Conservation (phyloP, 2,113 vertebrate genomes). For the Macroglossus sobrinus region DNA sequence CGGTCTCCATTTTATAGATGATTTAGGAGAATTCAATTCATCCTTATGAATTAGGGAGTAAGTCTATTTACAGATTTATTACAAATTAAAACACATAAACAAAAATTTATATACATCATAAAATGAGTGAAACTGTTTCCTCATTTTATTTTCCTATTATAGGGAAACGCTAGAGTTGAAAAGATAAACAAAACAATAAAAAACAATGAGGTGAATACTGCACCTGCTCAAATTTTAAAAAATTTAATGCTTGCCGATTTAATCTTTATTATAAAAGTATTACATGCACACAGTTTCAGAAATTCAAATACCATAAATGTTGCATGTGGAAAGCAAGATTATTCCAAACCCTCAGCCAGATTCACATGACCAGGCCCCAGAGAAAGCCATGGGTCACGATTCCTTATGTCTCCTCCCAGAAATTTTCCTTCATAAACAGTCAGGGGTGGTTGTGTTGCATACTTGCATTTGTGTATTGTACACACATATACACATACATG, state of each 20-base stretch:
- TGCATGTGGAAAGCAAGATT: not conserved
- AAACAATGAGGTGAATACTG: no score
- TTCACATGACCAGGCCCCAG: not conserved
- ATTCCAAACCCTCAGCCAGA: not conserved
- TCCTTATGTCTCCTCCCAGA: not conserved
- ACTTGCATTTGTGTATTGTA: not conserved
- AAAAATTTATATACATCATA: not conserved
- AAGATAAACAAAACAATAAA: not conserved
- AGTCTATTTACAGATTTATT: not conserved
- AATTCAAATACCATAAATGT: no score
- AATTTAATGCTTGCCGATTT: not conserved
- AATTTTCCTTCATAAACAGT: not conserved
- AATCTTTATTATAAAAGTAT: not conserved
- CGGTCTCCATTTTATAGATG: not conserved
- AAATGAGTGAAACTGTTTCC: not conserved
- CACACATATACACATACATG: not conserved
- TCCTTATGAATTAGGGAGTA: not conserved
- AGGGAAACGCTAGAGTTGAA: not conserved
- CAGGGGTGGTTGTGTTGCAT: no score
- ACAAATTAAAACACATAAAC: not conserved
- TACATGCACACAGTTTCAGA: not conserved
- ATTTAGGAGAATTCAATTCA: not conserved
- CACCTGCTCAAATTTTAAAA: not conserved
- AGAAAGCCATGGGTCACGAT: not conserved
- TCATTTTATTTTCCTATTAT: not conserved